Evolutionary conservation across 2,888 invertebrate species (phyloP).

Genomic region (Anodontia alba): DNA sequence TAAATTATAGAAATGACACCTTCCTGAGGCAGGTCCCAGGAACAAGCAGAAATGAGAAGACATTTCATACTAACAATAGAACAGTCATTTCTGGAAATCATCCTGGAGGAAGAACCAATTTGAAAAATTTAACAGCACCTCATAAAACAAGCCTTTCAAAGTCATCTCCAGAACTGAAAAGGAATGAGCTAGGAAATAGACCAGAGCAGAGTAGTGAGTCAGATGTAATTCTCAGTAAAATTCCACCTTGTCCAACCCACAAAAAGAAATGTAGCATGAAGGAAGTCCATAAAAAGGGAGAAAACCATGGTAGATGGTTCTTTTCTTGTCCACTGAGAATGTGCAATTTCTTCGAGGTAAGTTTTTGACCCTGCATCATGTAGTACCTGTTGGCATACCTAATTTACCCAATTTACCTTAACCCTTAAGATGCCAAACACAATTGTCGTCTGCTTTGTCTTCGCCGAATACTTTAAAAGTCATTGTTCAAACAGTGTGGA

Average conservation of each 20-base stretch:
- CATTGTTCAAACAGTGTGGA: no score
- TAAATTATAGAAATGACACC: not conserved
- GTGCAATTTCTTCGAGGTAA: slow-evolving; percentile 75
- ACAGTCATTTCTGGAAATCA: not conserved
- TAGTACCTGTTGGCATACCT: no score
- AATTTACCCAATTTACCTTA: no score
- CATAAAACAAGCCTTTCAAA: not conserved
- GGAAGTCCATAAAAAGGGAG: slow-evolving; percentile 71
- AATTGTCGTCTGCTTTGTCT: no score
- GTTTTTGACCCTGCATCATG: no score
- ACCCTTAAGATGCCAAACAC: no score
- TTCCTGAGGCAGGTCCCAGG: not conserved
- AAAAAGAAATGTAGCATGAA: slow-evolving; percentile 63
- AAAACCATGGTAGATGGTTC: slow-evolving; percentile 73
- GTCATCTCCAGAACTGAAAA: not conserved
- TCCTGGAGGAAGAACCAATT: not conserved
- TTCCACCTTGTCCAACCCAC: slow-evolving; percentile 71
- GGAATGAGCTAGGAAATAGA: not conserved
- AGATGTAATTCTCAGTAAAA: slow-evolving; percentile 42
- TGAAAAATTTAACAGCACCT: not conserved
- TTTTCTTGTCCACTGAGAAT: slow-evolving; percentile 65
- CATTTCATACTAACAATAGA: no score
- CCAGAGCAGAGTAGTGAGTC: not conserved
- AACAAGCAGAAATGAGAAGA: not conserved
- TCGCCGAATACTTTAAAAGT: no score